These are phyloP conservation scores for Molossus alvarezi DNA, from an alignment of 2,797 vertebrate species.

Conservation along the genomic window DNA sequence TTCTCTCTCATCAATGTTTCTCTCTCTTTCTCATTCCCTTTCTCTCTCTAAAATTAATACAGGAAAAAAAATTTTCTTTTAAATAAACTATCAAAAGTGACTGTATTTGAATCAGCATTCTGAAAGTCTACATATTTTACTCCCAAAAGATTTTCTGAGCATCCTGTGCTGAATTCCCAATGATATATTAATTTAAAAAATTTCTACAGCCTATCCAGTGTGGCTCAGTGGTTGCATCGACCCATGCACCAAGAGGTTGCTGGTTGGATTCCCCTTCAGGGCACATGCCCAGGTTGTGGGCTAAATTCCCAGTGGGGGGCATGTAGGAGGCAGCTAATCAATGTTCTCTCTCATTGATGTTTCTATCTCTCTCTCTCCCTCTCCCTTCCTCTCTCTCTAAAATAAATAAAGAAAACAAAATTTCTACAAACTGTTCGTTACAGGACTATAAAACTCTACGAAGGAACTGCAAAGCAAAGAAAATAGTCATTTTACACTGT, in stretches of 20 bases:
- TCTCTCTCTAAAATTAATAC: too few species aligned
- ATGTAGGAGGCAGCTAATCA: too few species aligned
- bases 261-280: too few species aligned
- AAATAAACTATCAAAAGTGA: conserved; percentile 37
- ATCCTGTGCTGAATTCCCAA: conserved; percentile 40
- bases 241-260: too few species aligned
- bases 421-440: conserved; percentile 53
- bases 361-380: too few species aligned
- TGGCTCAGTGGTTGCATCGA: too few species aligned
- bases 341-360: too few species aligned
- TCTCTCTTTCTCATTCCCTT: too few species aligned
- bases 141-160: conserved; percentile 56
- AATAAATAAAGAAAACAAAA: background rate
- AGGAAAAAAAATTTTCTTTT: background rate
- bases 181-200: conserved; percentile 35
- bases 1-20: too few species aligned
- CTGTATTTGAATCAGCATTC: conserved; percentile 55
- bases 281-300: too few species aligned
- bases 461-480: conserved; percentile 12
- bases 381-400: too few species aligned
- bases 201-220: background rate
- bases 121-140: conserved; percentile 51
- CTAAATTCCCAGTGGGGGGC: too few species aligned
- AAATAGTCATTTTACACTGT: conserved; percentile 48
- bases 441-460: conserved; percentile 17